Base-by-base conservation (phyloP, 2,888 invertebrate genomes). In the Anarsia innoxiella region DNA sequence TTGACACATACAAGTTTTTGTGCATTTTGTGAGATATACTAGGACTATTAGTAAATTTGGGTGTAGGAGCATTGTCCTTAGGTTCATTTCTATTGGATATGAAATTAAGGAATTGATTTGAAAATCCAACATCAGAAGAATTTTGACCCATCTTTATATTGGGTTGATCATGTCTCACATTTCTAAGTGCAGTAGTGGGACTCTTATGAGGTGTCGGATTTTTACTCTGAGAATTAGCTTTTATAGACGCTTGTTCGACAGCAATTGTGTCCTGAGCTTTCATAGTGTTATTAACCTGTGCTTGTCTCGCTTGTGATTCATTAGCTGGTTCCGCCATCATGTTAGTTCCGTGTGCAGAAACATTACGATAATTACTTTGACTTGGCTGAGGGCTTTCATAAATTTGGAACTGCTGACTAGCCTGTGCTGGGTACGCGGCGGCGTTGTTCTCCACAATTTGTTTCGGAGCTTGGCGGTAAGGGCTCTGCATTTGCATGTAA, bases 11-110 rank as follows among this genome's bases (percentile, higher is more conserved):
- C 38, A 85, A 62, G 48, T 84, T 85, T 59, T 83, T 86, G 53
- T 83, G 86, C 82, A 80, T 86, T 56, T 79, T 86, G 51, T 76
- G 85, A 29, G 74, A 82, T 66, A 85, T 85, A 49, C 65, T 86
- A 2, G 83, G 85, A 49, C 86, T 86, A 49, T 79, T 85, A 10
- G 69, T 74, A 55, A 86, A 86, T 53, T 87, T 86, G 42, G 86
- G 84, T 26, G 86, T 86, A 49, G 86, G 85, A 1, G 86, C 86
- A 50, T 84, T 83, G 48, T 86, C 86, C 52, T 86, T 86, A 19
- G 86, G 86, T 56, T 86, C 85, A 55, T 85, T 86, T 52, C 86
- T 73, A 49, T 80, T 78, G 3, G 85, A 72, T 51, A 79, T 85
- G 50, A 80, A 85, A 52, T 79, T 85, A 25, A 78, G 72, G 49